These are phyloP conservation scores for Antennarius maculatus DNA, from an alignment of 2,797 vertebrate species.

Conservation along the genomic window DNA sequence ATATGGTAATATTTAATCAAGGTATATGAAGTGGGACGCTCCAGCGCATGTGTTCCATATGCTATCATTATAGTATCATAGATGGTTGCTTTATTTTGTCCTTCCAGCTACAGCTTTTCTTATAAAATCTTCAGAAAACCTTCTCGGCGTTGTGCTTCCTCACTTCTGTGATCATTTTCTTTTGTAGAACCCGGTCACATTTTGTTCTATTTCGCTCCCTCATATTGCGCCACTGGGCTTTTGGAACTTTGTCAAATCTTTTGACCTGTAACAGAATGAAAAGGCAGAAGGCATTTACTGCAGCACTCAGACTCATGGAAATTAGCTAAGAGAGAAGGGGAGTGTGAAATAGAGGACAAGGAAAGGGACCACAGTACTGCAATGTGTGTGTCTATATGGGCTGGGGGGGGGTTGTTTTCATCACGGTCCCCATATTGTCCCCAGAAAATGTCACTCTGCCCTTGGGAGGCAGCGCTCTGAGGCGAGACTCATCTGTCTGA, in stretches of 20 bases:
- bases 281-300: constrained; percentile 49
- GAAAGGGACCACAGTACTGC: constrained; percentile 24
- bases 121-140: constrained; percentile 4
- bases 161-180: constrained; percentile 50
- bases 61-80: neutral
- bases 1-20: constrained; percentile 13
- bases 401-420: constrained; percentile 48
- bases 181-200: constrained; percentile 61
- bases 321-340: constrained; percentile 43
- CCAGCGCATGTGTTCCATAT: neutral
- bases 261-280: constrained; percentile 76
- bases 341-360: constrained; percentile 10
- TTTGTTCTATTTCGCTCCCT: constrained; percentile 53
- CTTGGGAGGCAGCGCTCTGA: constrained; percentile 74
- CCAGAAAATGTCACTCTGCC: constrained; percentile 81
- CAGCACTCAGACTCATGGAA: constrained; percentile 57
- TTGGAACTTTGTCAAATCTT: constrained; percentile 70
- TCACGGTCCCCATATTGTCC: constrained; percentile 74
- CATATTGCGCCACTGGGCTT: constrained; percentile 50
- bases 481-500: constrained; percentile 79
- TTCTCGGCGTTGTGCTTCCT: constrained; percentile 12
- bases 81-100: neutral
- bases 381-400: constrained; percentile 1
- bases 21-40: neutral
- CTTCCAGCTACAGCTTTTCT: neutral